phyloP scores from a whole-genome alignment of 2,113 vertebrate genomes.

The human (Homo sapiens) region GRCh38 chr4:134429001-134429500 shows the following conservation, averaged over 20 bases:
- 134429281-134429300: constrained; percentile 16
- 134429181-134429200: background rate
- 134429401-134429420: background rate
- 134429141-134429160: background rate
- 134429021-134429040: background rate
- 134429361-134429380: background rate
- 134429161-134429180: background rate
- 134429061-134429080: background rate
- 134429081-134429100: background rate
- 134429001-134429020: background rate
- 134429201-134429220: background rate
- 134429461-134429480: background rate
- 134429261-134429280: background rate
- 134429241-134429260: background rate
- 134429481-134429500: background rate
- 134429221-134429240: background rate
- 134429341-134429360: background rate
- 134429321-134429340: background rate
- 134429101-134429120: background rate
- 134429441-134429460: background rate
- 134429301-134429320: background rate
- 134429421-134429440: background rate
- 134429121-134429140: background rate
- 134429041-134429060: background rate
- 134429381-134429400: background rate